phyloP scores from a whole-genome alignment of 2,113 vertebrate species.

The Oriolus oriolus region DNA sequence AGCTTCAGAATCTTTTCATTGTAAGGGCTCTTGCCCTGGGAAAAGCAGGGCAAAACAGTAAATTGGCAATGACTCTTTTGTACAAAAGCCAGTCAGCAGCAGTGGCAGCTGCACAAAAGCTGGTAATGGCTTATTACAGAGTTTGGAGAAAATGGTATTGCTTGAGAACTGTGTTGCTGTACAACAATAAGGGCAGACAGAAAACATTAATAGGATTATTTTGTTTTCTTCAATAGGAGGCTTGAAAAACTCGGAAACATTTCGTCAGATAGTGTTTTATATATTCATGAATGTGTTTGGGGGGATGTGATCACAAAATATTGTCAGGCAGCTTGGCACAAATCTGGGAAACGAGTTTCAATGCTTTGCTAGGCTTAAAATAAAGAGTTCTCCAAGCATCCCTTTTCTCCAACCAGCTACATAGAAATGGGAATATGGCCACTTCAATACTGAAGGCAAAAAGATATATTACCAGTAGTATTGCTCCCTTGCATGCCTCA shows the following conservation, averaged over 20 bases:
- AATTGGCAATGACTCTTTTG: not conserved
- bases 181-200: not conserved
- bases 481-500: not conserved
- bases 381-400: not conserved
- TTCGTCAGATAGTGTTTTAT: not conserved
- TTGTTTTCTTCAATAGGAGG: not conserved
- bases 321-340: not conserved
- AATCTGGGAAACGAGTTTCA: not conserved
- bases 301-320: not conserved
- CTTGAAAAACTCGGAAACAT: not conserved
- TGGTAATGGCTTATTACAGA: not conserved
- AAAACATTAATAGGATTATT: constrained; percentile 19
- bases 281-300: not conserved
- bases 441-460: not conserved
- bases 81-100: not conserved
- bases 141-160: not conserved
- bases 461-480: not conserved
- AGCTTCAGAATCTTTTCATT: not conserved
- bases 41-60: not conserved
- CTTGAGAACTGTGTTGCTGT: not conserved
- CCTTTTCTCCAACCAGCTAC: not conserved
- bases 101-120: constrained; percentile 24
- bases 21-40: not conserved
- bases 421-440: not conserved
- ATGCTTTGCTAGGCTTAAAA: not conserved